phyloP scores from a whole-genome alignment of 2,888 invertebrate genomes.

The Drosophila trichaetosa region DNA sequence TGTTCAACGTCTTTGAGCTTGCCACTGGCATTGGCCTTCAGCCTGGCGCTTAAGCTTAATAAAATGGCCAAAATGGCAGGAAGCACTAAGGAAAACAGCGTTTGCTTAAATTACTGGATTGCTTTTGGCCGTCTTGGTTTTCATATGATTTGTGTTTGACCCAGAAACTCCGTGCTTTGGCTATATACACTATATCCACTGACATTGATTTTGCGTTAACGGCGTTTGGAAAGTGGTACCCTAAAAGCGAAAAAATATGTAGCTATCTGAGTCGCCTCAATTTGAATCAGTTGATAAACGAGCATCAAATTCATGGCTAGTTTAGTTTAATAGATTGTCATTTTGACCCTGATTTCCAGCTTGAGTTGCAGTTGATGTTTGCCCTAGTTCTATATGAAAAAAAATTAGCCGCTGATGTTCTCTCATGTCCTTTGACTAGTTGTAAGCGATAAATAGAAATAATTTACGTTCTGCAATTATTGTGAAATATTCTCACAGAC shows the following conservation, averaged over 20 bases:
- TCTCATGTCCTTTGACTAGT: background rate
- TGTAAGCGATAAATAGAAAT: background rate
- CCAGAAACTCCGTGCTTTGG: slow-evolving; percentile 1
- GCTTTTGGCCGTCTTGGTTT: background rate
- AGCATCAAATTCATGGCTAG: background rate
- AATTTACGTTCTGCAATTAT: background rate
- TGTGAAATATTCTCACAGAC: background rate
- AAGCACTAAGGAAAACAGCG: slow-evolving; percentile 23
- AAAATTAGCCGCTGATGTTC: background rate
- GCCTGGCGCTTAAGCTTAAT: slow-evolving; percentile 35
- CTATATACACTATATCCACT: background rate
- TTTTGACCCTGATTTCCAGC: too few relatives aligned
- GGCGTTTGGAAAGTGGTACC: background rate
- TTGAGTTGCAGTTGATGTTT: too few relatives aligned
- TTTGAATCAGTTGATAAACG: background rate
- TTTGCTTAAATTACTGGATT: slow-evolving; percentile 17
- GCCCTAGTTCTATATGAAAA: too few relatives aligned
- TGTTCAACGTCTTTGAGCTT: slow-evolving; percentile 30
- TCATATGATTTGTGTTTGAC: slow-evolving; percentile 10
- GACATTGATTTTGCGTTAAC: background rate
- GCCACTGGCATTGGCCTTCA: slow-evolving; percentile 66
- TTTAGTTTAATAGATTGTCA: too few relatives aligned
- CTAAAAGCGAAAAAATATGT: background rate
- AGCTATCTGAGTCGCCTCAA: background rate
- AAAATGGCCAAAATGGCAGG: slow-evolving; percentile 34